Base-by-base conservation (phyloP, 2,113 vertebrate species). In the Aptenodytes forsteri region DNA sequence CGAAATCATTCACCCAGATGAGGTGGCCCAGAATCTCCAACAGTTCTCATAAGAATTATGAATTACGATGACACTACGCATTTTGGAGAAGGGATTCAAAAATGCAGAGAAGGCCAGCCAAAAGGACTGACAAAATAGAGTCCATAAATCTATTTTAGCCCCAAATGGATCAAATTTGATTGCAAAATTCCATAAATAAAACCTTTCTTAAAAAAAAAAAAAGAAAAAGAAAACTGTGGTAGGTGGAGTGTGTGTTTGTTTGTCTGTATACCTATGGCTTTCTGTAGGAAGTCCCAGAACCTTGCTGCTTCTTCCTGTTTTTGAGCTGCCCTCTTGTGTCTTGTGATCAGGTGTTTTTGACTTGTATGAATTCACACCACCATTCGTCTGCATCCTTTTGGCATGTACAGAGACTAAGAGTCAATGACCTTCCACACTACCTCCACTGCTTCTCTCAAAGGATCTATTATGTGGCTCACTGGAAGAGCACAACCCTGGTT, bases 401-500 rank as follows among this genome's bases (percentile, higher is more conserved):
- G 88, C 80, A 69, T 84, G 88, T 85, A 72, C 65, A 87, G 92
- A 93, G 86, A 77, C 79, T 79, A 75, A 87, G 59, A 91, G 76
- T 91, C 91, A 93, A 94, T 89, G 93, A 97, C 96, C 94, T 95
- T 97, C 96, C 83, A 96, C 62, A 62, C 84, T 94, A 95, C 82
- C 95, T 97, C 80, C 69, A 83, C 89, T 70, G 73, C 83, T 91
- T 36, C 65, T 93, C 94, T 98, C 94, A 98, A 98, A 98, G 97
- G 89, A 81, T 85, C 93, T 87, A 93, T 97, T 98, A 96, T 97
- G 89, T 92, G 84, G 86, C 94, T 94, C 76, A 70, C 73, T 94
- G 62, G 79, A 96, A 96, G 84, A 95, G 95, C 95, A 97, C 93
- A 98, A 97, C 79, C 62, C 85, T 4, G 0, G 88, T 96, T 97